Evolutionary conservation across 2,888 invertebrate genomes (phyloP).

Genomic region (Amorpha juglandis): DNA sequence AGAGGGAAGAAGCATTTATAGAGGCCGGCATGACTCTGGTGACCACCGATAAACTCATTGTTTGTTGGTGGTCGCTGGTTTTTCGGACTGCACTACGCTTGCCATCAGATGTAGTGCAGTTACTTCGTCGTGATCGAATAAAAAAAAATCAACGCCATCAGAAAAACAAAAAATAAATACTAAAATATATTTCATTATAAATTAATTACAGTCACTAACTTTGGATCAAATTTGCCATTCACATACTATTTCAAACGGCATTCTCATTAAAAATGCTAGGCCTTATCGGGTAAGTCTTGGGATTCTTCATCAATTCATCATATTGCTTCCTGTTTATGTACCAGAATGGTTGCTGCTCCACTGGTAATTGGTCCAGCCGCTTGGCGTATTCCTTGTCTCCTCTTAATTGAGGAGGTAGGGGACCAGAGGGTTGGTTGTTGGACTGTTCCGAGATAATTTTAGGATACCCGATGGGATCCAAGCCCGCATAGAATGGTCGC

Average conservation of each 20-base stretch:
- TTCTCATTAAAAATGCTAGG: slow-evolving; percentile 39
- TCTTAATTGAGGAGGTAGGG: slow-evolving; percentile 38
- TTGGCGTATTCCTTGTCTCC: slow-evolving; percentile 37
- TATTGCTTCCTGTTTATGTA: slow-evolving; percentile 41
- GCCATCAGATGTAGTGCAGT: too few relatives aligned
- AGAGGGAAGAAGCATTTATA: too few relatives aligned
- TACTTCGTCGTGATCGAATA: too few relatives aligned
- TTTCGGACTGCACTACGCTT: too few relatives aligned
- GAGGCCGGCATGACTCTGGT: too few relatives aligned
- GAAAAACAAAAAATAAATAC: too few relatives aligned
- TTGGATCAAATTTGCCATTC: background rate
- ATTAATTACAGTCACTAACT: background rate
- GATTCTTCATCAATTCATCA: slow-evolving; percentile 32
- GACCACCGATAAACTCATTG: too few relatives aligned
- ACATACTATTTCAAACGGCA: background rate
- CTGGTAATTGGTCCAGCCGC: slow-evolving; percentile 69
- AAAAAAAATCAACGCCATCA: too few relatives aligned
- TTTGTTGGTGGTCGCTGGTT: too few relatives aligned
- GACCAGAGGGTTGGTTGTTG: background rate
- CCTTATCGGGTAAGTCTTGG: slow-evolving; percentile 34
- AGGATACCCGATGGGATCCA: slow-evolving; percentile 42
- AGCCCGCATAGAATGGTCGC: slow-evolving; percentile 46
- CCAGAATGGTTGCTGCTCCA: slow-evolving; percentile 68
- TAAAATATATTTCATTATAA: background rate
- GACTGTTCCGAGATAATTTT: slow-evolving; percentile 12